Evolutionary conservation across 2,113 vertebrate genomes (phyloP).

Genomic region (Microcebus tavaratra): DNA sequence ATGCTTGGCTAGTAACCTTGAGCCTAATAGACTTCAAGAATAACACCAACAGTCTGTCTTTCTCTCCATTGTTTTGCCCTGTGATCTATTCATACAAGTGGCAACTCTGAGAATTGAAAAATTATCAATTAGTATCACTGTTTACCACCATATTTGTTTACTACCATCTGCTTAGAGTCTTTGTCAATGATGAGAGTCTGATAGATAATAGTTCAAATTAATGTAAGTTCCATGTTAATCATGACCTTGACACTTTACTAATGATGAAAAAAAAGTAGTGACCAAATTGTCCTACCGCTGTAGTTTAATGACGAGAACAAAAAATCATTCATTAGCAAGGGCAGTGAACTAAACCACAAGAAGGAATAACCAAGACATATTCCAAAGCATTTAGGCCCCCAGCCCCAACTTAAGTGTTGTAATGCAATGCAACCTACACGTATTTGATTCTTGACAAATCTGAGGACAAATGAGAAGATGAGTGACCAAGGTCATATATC

Average conservation of each 20-base stretch:
- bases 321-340: neutral
- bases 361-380: neutral
- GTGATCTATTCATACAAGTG: neutral
- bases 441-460: neutral
- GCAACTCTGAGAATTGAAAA: slow-evolving; percentile 17
- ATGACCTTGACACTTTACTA: slow-evolving; percentile 2
- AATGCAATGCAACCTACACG: neutral
- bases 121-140: neutral
- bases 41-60: neutral
- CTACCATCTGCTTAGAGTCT: neutral
- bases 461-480: neutral
- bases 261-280: neutral
- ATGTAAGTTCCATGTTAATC: neutral
- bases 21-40: slow-evolving; percentile 43
- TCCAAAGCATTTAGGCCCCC: neutral
- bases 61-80: neutral
- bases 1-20: slow-evolving; percentile 66
- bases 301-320: neutral
- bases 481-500: neutral
- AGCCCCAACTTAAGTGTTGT: neutral
- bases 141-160: neutral
- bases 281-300: neutral
- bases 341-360: neutral
- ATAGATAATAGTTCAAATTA: neutral
- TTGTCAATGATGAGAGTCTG: neutral